Conservation (phyloP, 1,140 invertebrate species). For the Oreohelix idahoensis region DNA sequence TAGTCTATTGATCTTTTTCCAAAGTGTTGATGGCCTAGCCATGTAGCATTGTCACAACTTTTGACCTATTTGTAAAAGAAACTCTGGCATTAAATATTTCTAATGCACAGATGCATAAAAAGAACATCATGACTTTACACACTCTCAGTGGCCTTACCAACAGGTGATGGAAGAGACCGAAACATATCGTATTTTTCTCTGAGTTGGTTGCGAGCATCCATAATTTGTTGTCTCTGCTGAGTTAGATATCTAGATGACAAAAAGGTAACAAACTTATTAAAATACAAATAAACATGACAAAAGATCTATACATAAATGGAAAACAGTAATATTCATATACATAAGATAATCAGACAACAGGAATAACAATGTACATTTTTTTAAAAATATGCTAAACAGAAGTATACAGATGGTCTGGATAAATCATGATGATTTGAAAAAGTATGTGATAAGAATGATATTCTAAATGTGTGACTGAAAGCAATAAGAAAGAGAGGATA, state of each 20-base stretch:
- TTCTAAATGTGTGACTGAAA: too few species aligned
- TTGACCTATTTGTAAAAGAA: too few species aligned
- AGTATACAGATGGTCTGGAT: too few species aligned
- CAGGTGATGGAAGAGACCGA: constrained; percentile 20
- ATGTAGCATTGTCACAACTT: too few species aligned
- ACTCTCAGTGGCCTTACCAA: constrained; percentile 37
- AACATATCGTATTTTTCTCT: background rate
- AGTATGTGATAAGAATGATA: background rate
- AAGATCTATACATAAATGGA: background rate
- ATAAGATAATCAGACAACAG: background rate
- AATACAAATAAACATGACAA: background rate
- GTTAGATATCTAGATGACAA: constrained; percentile 5
- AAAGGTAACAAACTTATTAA: background rate
- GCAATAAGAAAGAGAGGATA: too few species aligned
- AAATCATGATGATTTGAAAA: too few species aligned
- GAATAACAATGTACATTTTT: background rate
- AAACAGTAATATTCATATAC: background rate
- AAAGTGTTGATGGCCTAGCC: too few species aligned
- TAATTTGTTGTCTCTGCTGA: constrained; percentile 27
- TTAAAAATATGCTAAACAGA: too few species aligned
- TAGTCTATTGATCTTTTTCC: too few species aligned
- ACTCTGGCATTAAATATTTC: too few species aligned
- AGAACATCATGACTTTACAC: too few species aligned
- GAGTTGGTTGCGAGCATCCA: constrained; percentile 20
- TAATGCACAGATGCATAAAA: too few species aligned